Base-by-base conservation (phyloP, 2,113 vertebrate species). In the Pithys albifrons region DNA sequence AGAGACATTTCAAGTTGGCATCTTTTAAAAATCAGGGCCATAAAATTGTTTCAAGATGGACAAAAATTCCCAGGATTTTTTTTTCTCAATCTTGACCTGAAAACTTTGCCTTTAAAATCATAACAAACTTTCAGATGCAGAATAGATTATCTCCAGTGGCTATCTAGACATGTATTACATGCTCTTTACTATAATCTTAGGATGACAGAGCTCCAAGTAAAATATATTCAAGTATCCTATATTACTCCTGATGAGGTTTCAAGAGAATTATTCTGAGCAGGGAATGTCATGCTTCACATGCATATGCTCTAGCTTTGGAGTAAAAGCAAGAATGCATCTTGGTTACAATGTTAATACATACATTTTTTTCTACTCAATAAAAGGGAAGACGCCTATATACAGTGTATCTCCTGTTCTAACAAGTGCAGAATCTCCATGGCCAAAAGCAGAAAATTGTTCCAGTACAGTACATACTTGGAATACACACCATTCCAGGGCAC, bases 201-300 rank as follows among this genome's bases (percentile, higher is more conserved):
- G 24, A 12, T 55, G 48, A 61, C 16, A 10, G 43, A 69, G 19
- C 33, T 95, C 70, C 80, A 92, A 87, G 25, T 41, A 69, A 49
- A 95, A 80, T 51, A 92, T 11, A 55, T 58, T 80, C 28, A 86
- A 88, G 14, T 73, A 74, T 20, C 10, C 1, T 59, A 52, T 22
- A n/a, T 88, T 89, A 57, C 46, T 96, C 37, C 35, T 91, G 57
- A 71, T 78, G 74, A 94, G n/a, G 45, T 89, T 95, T 94, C 82
- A 86, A 71, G 52, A 74, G 25, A 89, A 28, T 51, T 61, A 43
- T 75, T 54, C 48, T 72, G 19, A 77, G 27, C 37, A 57, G 41
- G 17, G 39, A 71, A 71, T 72, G 45, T 85, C 49, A 69, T 75
- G 52, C 19, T 77, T 77, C 51, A 65, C 45, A 67, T 65, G 33